These are phyloP conservation scores for Andricus quercusramuli DNA, from an alignment of 2,888 invertebrate species.

Conservation along the genomic window DNA sequence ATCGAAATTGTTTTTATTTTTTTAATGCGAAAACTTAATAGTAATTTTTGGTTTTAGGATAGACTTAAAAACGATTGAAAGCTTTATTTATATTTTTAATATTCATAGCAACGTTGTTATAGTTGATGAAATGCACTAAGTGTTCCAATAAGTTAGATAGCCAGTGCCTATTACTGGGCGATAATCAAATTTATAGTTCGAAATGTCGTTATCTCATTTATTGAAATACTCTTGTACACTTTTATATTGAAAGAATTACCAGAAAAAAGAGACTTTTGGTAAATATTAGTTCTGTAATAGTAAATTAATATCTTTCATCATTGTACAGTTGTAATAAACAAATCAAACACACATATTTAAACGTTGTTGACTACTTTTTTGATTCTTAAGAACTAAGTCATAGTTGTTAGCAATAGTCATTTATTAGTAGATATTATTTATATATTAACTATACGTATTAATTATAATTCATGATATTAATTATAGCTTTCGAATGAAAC, in stretches of 20 bases:
- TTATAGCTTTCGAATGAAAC: no score
- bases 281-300: not conserved
- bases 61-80: not conserved
- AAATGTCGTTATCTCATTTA: not conserved
- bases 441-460: no score
- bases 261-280: not conserved
- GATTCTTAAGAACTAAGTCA: not conserved
- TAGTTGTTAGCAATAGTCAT: not conserved
- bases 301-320: not conserved
- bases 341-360: not conserved
- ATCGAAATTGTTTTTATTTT: conserved; percentile 5
- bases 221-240: not conserved
- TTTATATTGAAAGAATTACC: not conserved
- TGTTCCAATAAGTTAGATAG: not conserved
- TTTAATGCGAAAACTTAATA: not conserved
- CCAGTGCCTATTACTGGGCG: not conserved
- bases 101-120: not conserved
- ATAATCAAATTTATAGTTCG: not conserved
- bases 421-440: no score
- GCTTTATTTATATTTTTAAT: not conserved
- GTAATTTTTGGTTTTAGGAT: not conserved
- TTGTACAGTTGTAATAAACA: not conserved
- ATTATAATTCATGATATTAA: no score
- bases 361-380: not conserved
- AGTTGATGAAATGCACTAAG: not conserved